phyloP scores from a whole-genome alignment of 2,797 vertebrate species.

The Apogon hyalosoma region DNA sequence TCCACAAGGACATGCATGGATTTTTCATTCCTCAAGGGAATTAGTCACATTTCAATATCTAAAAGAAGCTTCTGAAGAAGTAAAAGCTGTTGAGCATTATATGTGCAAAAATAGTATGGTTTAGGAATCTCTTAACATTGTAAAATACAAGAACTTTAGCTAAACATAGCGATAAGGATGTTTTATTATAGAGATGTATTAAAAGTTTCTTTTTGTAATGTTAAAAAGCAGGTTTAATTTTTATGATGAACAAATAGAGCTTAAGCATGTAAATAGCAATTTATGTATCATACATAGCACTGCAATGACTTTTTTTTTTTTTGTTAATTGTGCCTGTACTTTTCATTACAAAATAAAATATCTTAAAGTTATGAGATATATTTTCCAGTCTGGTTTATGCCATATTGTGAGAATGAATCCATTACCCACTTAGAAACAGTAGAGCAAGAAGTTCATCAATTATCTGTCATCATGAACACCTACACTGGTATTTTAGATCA shows the following conservation, averaged over 20 bases:
- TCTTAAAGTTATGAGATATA: neutral
- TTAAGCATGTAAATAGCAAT: constrained; percentile 5
- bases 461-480: too few relatives aligned
- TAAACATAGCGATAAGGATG: neutral
- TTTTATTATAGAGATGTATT: neutral
- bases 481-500: too few relatives aligned
- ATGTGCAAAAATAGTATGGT: neutral
- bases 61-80: neutral
- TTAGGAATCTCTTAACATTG: neutral
- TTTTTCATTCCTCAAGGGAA: constrained; percentile 85
- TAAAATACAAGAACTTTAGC: neutral
- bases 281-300: constrained; percentile 22
- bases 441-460: too few relatives aligned
- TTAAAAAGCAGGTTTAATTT: neutral
- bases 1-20: constrained; percentile 92
- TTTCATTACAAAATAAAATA: constrained; percentile 22
- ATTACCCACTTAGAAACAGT: neutral
- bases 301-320: constrained; percentile 8
- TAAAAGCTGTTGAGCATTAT: neutral
- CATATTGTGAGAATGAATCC: neutral
- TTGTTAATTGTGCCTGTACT: constrained; percentile 15
- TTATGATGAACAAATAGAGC: neutral
- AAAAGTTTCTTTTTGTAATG: neutral
- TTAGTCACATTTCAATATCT: constrained; percentile 18
- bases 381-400: neutral